Evolutionary conservation across 2,888 invertebrate species (phyloP), one percentile per base, ranked within the genome.

Genomic region (Cephus spinipes): DNA sequence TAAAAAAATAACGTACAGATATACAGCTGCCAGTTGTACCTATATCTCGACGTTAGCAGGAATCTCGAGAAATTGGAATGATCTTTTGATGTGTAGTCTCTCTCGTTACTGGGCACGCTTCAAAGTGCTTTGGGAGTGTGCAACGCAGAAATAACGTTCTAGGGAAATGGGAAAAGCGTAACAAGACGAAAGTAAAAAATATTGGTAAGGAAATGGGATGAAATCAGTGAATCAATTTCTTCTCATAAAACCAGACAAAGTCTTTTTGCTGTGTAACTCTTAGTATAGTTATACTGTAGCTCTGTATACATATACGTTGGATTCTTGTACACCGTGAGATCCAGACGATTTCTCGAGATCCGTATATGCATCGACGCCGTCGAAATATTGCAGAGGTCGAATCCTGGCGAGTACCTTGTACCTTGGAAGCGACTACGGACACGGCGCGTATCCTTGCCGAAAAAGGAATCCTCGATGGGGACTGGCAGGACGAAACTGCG

Each of bases 401-500:
- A 55, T 55, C 55, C 55, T 55, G 23, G 23, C 55, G 23, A 55
- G 55, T 55, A 23, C 55, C 55, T 55, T 55, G 55, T 55, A 55
- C 23, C 23, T 55, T 55, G 55, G 55, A 55, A 55, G 55, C 55
- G 55, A 55, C 23, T 55, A 55, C 55, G 55, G 55, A 55, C 55
- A 55, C 55, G 55, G 55, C 55, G 55, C 23, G 55, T 55, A 55
- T 68, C 74, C 73, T 76, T 74, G 75, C 74, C 82, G 76, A 77
- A 81, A 82, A 82, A 83, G 79, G 80, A 71, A 33, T 71, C 33
- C 71, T 71, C 33, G 32, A 55, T 23, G 40, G 40, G 15, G 12
- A 71, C 71, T 71, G 31, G 71, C 71, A 31, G 12, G 74, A 74
- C 71, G 77, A 71, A 84, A 81, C 81, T 79, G 69, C 81, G 75